Conservation (phyloP, 2,888 invertebrate genomes). For the Orgyia antiqua region DNA sequence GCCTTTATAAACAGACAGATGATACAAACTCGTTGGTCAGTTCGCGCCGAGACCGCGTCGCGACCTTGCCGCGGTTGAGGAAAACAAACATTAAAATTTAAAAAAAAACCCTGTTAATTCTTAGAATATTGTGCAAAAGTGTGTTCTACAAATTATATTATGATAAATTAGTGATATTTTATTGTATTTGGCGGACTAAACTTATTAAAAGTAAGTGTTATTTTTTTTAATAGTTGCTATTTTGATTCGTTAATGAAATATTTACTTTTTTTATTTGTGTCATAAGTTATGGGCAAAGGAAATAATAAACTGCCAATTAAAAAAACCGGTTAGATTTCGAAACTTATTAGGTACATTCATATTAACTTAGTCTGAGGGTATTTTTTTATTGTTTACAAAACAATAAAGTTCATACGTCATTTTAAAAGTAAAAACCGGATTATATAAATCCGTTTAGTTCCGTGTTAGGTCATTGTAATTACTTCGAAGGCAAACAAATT, state of each 20-base stretch:
- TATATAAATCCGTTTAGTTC: neutral
- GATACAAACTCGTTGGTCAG: too few species aligned
- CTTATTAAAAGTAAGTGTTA: neutral
- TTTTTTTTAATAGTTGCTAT: neutral
- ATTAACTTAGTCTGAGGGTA: too few species aligned
- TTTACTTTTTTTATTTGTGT: too few species aligned
- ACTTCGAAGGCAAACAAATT: too few species aligned
- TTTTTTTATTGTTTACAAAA: too few species aligned
- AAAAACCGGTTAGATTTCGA: too few species aligned
- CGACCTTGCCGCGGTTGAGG: slow-evolving; percentile 20
- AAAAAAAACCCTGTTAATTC: slow-evolving; percentile 19
- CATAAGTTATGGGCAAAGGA: too few species aligned
- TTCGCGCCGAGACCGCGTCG: slow-evolving; percentile 11
- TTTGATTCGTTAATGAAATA: too few species aligned
- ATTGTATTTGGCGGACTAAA: neutral
- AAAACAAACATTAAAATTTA: slow-evolving; percentile 13
- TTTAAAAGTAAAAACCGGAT: neutral
- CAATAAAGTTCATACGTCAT: too few species aligned
- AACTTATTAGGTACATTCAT: too few species aligned
- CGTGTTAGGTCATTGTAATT: neutral
- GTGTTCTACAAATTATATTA: slow-evolving; percentile 4
- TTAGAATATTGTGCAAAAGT: slow-evolving; percentile 9
- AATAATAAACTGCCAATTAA: too few species aligned
- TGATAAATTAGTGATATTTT: slow-evolving; percentile 4
- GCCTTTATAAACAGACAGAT: too few species aligned